These are phyloP conservation scores for Arrhopalites spinosus DNA, from an alignment of 2,888 invertebrate species.

Conservation along the genomic window DNA sequence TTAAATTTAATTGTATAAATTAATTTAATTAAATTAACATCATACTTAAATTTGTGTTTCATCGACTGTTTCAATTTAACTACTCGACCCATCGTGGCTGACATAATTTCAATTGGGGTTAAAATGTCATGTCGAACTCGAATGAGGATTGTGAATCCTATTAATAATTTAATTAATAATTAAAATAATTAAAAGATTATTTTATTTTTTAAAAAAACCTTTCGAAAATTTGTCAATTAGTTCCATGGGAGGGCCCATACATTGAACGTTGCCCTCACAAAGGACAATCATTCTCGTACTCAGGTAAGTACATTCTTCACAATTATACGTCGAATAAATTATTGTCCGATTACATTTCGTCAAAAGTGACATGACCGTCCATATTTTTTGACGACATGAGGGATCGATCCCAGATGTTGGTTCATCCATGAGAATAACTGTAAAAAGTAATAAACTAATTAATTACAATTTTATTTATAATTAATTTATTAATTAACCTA, in stretches of 20 bases:
- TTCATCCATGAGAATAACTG: conserved; percentile 42
- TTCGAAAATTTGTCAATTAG: conserved; percentile 40
- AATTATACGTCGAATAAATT: conserved; percentile 44
- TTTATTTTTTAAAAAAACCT: conserved; percentile 4
- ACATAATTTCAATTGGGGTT: conserved; percentile 35
- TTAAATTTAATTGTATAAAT: conserved; percentile 10
- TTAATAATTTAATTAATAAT: background rate
- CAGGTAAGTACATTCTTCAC: conserved; percentile 44
- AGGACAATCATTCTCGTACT: conserved; percentile 40
- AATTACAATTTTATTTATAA: background rate
- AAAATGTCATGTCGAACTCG: conserved; percentile 42
- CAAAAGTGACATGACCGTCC: conserved; percentile 45
- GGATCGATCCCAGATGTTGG: conserved; percentile 37
- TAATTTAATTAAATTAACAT: conserved; percentile 2
- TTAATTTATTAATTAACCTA: background rate
- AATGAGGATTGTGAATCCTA: conserved; percentile 42
- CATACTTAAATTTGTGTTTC: conserved; percentile 38
- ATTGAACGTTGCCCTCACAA: conserved; percentile 46
- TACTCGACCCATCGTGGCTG: conserved; percentile 39
- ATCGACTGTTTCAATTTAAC: conserved; percentile 39
- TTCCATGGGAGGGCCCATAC: conserved; percentile 42
- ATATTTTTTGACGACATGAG: conserved; percentile 25
- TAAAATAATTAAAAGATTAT: too few species aligned
- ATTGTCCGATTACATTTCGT: conserved; percentile 40
- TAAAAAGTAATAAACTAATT: background rate